A percentile compares a stretch with the other conserved stretches of the same genome.
phyloP scores from a whole-genome alignment of 2,888 invertebrate species.

The Megaustenia siamemsis region DNA sequence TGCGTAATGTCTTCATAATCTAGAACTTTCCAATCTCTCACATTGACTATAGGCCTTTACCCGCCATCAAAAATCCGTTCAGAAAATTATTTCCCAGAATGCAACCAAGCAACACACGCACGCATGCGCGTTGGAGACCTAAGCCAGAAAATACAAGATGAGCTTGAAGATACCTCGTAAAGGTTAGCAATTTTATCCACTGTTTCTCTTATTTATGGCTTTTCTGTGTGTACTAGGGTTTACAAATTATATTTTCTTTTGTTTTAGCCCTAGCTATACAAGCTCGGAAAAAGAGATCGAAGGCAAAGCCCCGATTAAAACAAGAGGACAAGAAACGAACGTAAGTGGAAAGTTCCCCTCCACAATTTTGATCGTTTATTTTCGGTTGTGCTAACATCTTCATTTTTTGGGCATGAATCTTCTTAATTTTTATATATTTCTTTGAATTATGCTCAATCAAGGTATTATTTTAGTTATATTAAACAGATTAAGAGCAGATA shows the following conservation, averaged over 20 bases:
- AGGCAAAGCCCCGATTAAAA: conserved; percentile 77
- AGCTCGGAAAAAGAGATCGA: conserved; percentile 82
- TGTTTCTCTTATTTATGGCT: background rate
- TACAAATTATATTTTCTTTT: conserved; percentile 38
- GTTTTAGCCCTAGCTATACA: conserved; percentile 82
- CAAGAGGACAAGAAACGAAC: conserved; percentile 72
- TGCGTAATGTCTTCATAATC: no score
- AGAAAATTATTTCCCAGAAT: conserved; percentile 71
- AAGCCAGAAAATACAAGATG: conserved; percentile 71
- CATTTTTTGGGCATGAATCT: no score
- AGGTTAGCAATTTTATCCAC: conserved; percentile 64
- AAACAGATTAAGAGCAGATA: no score
- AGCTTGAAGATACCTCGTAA: conserved; percentile 76
- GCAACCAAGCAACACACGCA: conserved; percentile 64
- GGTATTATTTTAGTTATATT: no score
- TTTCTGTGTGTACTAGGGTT: background rate
- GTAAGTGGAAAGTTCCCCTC: conserved; percentile 72
- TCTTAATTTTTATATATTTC: no score
- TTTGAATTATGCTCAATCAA: no score
- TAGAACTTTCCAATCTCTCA: no score
- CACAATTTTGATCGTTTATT: background rate
- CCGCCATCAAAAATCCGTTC: no score
- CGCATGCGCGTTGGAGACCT: conserved; percentile 70
- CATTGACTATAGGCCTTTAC: no score
- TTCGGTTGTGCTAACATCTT: no score